Base-by-base conservation (phyloP, 2,888 invertebrate species). In the Erebia ligea region DNA sequence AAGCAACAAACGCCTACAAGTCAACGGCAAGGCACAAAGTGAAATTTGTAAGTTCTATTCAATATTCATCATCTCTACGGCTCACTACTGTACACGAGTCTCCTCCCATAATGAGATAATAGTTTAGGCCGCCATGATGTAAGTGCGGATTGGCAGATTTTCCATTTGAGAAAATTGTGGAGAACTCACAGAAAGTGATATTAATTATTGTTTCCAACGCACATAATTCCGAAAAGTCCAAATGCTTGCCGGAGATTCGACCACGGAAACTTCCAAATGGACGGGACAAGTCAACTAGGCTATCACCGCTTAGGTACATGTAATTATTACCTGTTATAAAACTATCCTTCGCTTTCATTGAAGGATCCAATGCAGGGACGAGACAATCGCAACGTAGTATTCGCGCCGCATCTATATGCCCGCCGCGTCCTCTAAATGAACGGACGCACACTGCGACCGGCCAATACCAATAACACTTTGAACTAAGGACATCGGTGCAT, bases 351-450 rank as follows among this genome's bases (percentile, higher is more conserved):
- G 87, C 86, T 90, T 91, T 89, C 89, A 89, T 91, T 89, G 86
- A 89, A 84, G 76, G 83, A 80, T 81, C 74, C 77, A 78, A 77
- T 70, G 73, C 70, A 74, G 73, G 73, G 78, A 76, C 82, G 84
- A 81, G 84, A 82, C 82, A 77, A 81, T 81, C 78, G 81, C 80
- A 79, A 75, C 76, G 81, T 87, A 86, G 88, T 88, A 87, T 89
- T 88, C 80, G 87, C 88, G 73, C 73, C 82, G 76, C 84, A 90
- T 91, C 87, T 87, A 80, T 92, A 92, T 92, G 90, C 92, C 86
- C 88, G 88, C 86, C 92, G 91, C 92, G 90, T 91, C 85, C 82
- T 75, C 85, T 85, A 90, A 92, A 92, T 91, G 90, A 91, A 91
- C 92, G 92, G 92, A 92, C 92, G 92, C 81, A 82, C 86, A 83